Evolutionary conservation across 2,797 vertebrate species (phyloP).

Genomic region (Helostoma temminkii): DNA sequence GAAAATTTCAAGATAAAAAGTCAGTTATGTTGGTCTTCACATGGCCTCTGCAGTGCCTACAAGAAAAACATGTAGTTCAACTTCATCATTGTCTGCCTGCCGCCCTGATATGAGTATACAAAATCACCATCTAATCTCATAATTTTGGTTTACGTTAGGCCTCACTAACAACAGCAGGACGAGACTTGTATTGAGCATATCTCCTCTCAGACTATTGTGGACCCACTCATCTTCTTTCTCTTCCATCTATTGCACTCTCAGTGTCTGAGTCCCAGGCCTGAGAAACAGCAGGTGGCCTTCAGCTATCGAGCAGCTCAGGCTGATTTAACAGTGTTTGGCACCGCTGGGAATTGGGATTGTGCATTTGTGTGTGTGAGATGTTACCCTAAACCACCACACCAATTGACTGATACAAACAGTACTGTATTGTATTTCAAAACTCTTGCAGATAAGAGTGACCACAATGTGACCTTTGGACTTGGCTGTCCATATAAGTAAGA

Average conservation of each 20-base stretch:
- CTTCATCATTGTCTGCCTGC: too few relatives aligned
- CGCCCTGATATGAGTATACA: background rate
- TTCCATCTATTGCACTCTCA: conserved; percentile 53
- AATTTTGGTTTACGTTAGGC: background rate
- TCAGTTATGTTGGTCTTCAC: background rate
- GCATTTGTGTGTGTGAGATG: conserved; percentile 32
- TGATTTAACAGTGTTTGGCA: conserved; percentile 52
- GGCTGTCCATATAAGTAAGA: background rate
- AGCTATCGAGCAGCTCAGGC: conserved; percentile 53
- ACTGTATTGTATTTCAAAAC: conserved; percentile 5
- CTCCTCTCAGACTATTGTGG: conserved; percentile 57
- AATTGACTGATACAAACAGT: conserved; percentile 11
- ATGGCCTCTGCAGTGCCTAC: background rate
- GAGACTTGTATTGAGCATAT: conserved; percentile 55
- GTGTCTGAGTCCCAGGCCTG: conserved; percentile 59
- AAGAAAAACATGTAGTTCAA: background rate
- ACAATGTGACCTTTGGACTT: conserved; percentile 40
- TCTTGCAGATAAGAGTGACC: conserved; percentile 13
- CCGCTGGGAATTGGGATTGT: conserved; percentile 43
- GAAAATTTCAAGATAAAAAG: background rate
- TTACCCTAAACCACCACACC: conserved; percentile 35
- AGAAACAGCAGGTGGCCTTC: conserved; percentile 65
- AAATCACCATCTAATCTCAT: background rate
- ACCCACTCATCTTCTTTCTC: conserved; percentile 20
- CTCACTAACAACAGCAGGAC: conserved; percentile 51